These are phyloP conservation scores for Lytechinus variegatus DNA, from an alignment of 35 echinoderm and acorn worm genomes.

Conservation along the genomic window DNA sequence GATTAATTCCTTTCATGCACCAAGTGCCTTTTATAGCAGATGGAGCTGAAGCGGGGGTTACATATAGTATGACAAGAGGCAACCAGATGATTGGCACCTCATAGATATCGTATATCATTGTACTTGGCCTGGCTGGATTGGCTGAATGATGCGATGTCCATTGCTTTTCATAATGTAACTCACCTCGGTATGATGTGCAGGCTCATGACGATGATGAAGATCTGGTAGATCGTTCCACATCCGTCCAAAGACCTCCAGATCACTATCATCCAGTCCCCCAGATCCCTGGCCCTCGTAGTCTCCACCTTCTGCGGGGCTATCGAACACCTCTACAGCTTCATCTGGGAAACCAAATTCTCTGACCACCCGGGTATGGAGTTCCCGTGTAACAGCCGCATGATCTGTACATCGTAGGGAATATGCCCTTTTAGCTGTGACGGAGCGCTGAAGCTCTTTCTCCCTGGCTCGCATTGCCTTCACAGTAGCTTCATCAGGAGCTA, in stretches of 20 bases:
- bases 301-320: slow-evolving; percentile 53
- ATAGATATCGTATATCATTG: no score
- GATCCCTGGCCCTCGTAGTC: slow-evolving; percentile 54
- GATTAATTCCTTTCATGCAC: no score
- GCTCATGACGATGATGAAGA: slow-evolving; percentile 73
- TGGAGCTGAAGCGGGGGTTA: no score
- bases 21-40: no score
- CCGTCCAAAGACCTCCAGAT: slow-evolving; percentile 81
- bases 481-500: slow-evolving; percentile 90
- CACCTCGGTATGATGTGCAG: slow-evolving; percentile 83
- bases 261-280: slow-evolving; percentile 60
- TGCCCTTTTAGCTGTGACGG: slow-evolving; percentile 75
- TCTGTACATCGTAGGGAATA: slow-evolving; percentile 81
- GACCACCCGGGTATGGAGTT: slow-evolving; percentile 86
- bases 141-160: not conserved
- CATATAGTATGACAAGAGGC: no score
- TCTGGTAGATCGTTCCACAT: slow-evolving; percentile 93
- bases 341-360: slow-evolving; percentile 96
- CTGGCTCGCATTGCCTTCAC: slow-evolving; percentile 86
- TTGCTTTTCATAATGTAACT: not conserved
- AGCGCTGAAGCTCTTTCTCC: slow-evolving; percentile 89
- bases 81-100: no score
- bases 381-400: slow-evolving; percentile 63
- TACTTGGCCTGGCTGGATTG: no score
- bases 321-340: slow-evolving; percentile 92